Percentiles rank a stretch among this genome's conserved stretches.
phyloP scores from a whole-genome alignment of 2,888 invertebrate genomes.

The Atethmia centrago region DNA sequence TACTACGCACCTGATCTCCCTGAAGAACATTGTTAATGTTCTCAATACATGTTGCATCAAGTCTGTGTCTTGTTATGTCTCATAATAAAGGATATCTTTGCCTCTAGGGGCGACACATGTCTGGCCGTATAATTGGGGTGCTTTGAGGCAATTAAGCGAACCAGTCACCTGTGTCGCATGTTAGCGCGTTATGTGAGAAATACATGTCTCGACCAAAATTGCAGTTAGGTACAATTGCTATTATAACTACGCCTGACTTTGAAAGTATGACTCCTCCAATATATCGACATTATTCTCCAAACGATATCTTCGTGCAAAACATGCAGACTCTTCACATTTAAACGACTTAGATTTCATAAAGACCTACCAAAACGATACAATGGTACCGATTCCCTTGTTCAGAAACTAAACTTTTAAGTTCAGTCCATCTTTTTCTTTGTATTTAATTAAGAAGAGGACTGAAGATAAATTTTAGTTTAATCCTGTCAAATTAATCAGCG shows the following conservation, averaged over 20 bases:
- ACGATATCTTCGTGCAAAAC: background rate
- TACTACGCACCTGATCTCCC: background rate
- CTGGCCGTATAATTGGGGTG: conserved; percentile 18
- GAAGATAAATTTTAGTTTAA: too few species aligned
- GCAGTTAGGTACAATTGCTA: background rate
- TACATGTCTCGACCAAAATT: background rate
- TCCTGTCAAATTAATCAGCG: too few species aligned
- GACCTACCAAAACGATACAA: background rate
- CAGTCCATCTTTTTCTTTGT: too few species aligned
- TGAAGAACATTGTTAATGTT: background rate
- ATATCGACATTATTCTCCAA: background rate
- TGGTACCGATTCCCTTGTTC: too few species aligned
- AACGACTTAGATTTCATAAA: background rate
- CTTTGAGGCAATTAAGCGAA: conserved; percentile 24
- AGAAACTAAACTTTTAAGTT: too few species aligned
- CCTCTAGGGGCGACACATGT: background rate
- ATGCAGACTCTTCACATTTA: background rate
- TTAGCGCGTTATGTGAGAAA: background rate
- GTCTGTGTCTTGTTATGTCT: background rate
- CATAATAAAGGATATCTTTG: conserved; percentile 10
- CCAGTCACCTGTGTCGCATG: background rate
- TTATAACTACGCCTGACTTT: background rate
- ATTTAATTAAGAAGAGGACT: too few species aligned
- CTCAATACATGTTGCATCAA: background rate
- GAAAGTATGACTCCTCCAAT: background rate